Evolutionary conservation across 1,140 invertebrate species (phyloP), one percentile per base, ranked within the genome.

Genomic region (Drosophila nannoptera): DNA sequence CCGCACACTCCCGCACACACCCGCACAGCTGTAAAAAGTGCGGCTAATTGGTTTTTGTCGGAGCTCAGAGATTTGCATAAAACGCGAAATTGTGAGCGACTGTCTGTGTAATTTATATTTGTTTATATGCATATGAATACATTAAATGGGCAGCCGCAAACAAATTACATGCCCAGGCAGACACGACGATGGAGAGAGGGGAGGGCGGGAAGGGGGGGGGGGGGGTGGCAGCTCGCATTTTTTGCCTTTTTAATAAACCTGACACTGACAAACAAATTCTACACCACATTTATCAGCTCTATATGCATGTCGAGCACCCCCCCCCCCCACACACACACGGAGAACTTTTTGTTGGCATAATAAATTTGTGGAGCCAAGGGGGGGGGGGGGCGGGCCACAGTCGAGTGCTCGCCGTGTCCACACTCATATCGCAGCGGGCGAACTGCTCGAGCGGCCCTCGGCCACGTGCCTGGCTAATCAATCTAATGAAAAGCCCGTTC

Each of bases 41-140:
- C 77, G 77, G 77, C 77, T 80, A 80, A 80, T 80, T 80, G 77
- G 77, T 78, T 77, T 77, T 71, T 55, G 62, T 60, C 63, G 61
- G 69, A 81, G 78, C 71, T 81, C 56, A 42, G 40, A 68, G 73
- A 81, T 80, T 80, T 81, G 64, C 77, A 80, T 81, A 80, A 80
- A 78, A 69, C 54, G 68, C 68, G 54, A 69, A 69, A 56, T 56
- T 38, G 67, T 63, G 63, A 55, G 69, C 52, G 35, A 48, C 59
- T 74, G 63, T 56, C 59, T 74, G 63, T 83, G 68, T 83, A 83
- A 82, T 82, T 82, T 82, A 83, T 82, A 81, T 83, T 83, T 82
- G 78, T 75, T 82, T 83, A 75, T 83, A 78, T 65, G 78, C 78
- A 82, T 77, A 82, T 82, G 78, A 75, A 74, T 73, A 75, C 67